Conservation (phyloP, 2,888 invertebrate species). For the Timema cristinae region DNA sequence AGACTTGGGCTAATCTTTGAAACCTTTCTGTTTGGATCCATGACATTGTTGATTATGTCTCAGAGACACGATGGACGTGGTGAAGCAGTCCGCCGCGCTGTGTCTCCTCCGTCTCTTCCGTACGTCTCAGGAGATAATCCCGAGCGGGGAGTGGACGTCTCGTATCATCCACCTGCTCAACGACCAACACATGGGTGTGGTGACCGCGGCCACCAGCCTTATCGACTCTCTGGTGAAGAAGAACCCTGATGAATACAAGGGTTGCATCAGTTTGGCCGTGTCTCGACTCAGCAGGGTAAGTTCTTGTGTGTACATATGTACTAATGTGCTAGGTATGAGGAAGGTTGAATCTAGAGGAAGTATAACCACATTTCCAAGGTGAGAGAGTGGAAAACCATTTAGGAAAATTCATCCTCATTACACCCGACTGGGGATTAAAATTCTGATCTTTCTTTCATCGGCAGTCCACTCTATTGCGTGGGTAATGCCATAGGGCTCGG, state of each 20-base stretch:
- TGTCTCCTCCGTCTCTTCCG: slow-evolving; percentile 91
- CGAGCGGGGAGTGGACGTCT: slow-evolving; percentile 98
- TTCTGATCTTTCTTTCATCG: too few species aligned
- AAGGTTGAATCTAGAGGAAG: too few species aligned
- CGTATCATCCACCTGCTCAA: slow-evolving; percentile 97
- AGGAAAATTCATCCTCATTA: too few species aligned
- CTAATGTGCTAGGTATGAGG: too few species aligned
- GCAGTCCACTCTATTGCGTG: too few species aligned
- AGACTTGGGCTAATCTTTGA: too few species aligned
- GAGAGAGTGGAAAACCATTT: too few species aligned
- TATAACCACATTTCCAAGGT: too few species aligned
- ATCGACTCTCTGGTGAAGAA: slow-evolving; percentile 98
- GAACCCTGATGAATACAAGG: slow-evolving; percentile 99
- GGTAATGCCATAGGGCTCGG: too few species aligned
- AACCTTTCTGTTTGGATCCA: not conserved
- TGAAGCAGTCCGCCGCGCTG: slow-evolving; percentile 98
- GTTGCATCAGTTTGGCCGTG: slow-evolving; percentile 96
- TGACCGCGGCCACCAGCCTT: slow-evolving; percentile 96
- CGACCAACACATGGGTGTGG: slow-evolving; percentile 99
- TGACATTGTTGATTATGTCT: slow-evolving; percentile 28
- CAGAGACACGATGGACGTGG: slow-evolving; percentile 98
- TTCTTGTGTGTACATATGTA: slow-evolving; percentile 22
- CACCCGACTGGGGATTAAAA: too few species aligned
- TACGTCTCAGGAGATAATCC: slow-evolving; percentile 93
- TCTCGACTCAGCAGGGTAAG: slow-evolving; percentile 87